Conservation (phyloP, 2,797 vertebrate species). For the Myripristis jacobus region DNA sequence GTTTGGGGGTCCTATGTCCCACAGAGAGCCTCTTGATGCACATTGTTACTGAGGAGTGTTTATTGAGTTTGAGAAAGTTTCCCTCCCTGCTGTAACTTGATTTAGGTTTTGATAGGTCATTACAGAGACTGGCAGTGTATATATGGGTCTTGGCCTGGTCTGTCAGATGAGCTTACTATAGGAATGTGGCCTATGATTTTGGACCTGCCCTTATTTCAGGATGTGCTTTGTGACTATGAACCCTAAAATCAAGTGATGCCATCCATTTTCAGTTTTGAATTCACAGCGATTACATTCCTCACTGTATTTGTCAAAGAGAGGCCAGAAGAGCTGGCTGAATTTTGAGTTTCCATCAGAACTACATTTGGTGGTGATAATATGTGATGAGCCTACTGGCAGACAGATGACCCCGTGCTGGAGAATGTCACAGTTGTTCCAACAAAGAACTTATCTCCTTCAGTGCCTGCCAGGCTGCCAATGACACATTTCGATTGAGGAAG, state of each 20-base stretch:
- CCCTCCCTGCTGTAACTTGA: neutral
- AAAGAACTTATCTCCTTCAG: neutral
- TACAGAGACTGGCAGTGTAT: neutral
- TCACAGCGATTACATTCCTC: too few species aligned
- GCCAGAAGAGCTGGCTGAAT: too few species aligned
- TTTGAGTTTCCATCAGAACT: too few species aligned
- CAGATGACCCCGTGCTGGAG: neutral
- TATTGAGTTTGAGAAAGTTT: slow-evolving; percentile 6
- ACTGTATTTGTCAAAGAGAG: too few species aligned
- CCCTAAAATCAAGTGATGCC: too few species aligned
- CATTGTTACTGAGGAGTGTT: slow-evolving; percentile 33
- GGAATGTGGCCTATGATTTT: too few species aligned
- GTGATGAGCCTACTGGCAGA: neutral
- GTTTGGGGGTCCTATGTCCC: slow-evolving; percentile 49
- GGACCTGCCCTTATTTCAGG: too few species aligned
- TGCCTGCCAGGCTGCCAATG: neutral
- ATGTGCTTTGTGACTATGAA: too few species aligned
- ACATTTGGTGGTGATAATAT: too few species aligned
- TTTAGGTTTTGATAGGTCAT: neutral
- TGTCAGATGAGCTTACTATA: neutral
- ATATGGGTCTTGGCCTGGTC: neutral
- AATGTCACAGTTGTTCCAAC: neutral
- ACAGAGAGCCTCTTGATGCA: slow-evolving; percentile 17
- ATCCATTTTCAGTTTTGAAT: too few species aligned
- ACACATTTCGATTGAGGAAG: neutral